These are phyloP conservation scores for Potamarius usumacintae DNA, from an alignment of 2,113 vertebrate species.

Conservation along the genomic window DNA sequence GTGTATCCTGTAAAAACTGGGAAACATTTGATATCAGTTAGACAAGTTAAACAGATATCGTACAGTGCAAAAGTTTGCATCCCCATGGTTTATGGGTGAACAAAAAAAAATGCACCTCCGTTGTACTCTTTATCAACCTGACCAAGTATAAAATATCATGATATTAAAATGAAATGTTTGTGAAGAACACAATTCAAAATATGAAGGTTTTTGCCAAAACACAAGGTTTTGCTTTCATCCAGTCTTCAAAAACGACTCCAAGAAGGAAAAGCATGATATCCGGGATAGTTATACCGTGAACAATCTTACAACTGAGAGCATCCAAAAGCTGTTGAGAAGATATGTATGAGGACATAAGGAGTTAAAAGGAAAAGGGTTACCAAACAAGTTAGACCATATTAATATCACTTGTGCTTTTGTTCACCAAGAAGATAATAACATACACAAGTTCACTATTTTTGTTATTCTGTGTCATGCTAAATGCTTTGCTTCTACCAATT, in stretches of 20 bases:
- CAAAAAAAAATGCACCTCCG: neutral
- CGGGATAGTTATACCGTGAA: neutral
- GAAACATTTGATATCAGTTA: constrained; percentile 19
- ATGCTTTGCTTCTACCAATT: neutral
- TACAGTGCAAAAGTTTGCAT: neutral
- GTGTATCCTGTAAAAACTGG: constrained; percentile 95
- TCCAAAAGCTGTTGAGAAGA: neutral
- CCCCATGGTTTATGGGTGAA: neutral
- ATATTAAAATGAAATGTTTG: neutral
- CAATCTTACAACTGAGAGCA: neutral
- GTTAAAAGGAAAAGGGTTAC: neutral
- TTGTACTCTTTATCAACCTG: neutral
- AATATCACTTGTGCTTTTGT: neutral
- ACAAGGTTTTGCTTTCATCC: neutral
- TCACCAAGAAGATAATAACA: neutral
- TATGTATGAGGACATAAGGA: neutral
- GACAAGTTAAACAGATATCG: neutral
- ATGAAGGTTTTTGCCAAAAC: neutral
- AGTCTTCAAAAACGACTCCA: neutral
- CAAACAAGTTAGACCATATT: neutral
- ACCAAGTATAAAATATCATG: neutral
- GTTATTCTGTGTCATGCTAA: neutral
- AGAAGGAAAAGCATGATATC: neutral
- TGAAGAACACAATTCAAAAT: neutral
- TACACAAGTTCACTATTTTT: neutral